These are phyloP conservation scores for Pelosia muscerda DNA, from an alignment of 2,888 invertebrate genomes.

Conservation along the genomic window DNA sequence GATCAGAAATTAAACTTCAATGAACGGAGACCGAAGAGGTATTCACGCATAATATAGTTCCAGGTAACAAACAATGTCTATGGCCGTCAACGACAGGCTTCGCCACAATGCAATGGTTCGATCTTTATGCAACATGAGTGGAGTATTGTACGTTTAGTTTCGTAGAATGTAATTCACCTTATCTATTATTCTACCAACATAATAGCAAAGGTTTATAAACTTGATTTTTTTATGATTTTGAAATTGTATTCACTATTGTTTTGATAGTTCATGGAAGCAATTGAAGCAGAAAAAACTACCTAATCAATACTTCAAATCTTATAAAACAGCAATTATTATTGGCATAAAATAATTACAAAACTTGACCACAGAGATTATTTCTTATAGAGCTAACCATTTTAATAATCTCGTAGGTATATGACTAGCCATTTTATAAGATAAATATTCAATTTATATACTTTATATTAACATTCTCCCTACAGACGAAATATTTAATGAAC, in stretches of 20 bases:
- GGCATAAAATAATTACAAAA: no score
- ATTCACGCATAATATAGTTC: constrained; percentile 9
- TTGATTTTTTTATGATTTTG: not conserved
- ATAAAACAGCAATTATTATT: no score
- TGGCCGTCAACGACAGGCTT: constrained; percentile 6
- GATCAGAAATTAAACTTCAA: not conserved
- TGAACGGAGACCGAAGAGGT: not conserved
- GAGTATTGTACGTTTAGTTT: constrained; percentile 12
- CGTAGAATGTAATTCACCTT: constrained; percentile 11
- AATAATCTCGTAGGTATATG: no score
- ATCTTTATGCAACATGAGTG: constrained; percentile 15
- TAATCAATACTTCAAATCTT: no score
- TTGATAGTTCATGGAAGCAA: no score
- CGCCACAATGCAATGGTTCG: constrained; percentile 11
- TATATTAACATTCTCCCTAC: not conserved
- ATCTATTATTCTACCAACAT: constrained; percentile 6
- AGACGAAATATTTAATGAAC: not conserved
- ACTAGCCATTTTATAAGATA: no score
- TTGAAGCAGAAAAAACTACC: no score
- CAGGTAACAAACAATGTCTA: constrained; percentile 14
- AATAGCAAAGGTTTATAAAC: not conserved
- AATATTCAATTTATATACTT: no score
- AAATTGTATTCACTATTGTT: not conserved
- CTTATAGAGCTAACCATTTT: no score
- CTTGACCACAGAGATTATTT: no score